Evolutionary conservation across 2,888 invertebrate genomes (phyloP).

Genomic region (Prosopocoilus inquinatus): DNA sequence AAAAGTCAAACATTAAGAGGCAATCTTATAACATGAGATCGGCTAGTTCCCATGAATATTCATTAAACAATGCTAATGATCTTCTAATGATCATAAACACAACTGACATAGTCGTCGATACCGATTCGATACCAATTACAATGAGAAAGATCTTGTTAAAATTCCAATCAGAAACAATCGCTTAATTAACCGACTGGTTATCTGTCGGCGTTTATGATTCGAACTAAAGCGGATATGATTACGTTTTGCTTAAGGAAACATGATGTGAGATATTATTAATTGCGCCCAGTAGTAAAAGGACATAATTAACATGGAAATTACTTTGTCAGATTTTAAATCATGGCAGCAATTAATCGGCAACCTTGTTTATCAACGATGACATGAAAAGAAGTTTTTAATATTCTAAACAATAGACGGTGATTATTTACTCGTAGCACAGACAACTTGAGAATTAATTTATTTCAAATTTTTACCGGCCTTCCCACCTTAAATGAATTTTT

Average conservation of each 20-base stretch:
- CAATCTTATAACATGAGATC: constrained; percentile 5
- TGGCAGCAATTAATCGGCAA: no score
- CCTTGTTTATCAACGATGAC: no score
- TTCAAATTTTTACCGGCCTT: no score
- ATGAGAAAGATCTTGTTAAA: constrained; percentile 29
- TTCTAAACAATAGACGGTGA: no score
- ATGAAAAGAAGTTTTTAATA: no score
- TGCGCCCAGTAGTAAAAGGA: no score
- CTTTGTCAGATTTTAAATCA: no score
- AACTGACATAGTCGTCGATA: constrained; percentile 23
- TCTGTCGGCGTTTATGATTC: constrained; percentile 13
- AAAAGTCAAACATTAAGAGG: constrained; percentile 18
- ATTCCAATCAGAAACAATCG: constrained; percentile 27
- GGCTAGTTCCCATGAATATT: constrained; percentile 25
- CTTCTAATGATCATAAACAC: constrained; percentile 23
- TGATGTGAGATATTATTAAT: no score
- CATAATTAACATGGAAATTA: no score
- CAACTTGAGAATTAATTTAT: no score
- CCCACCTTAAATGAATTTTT: no score
- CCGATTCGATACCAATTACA: constrained; percentile 22
- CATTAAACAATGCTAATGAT: constrained; percentile 26
- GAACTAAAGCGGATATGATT: constrained; percentile 12
- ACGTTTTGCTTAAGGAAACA: constrained; percentile 5
- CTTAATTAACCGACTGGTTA: constrained; percentile 25
- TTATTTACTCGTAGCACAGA: no score